phyloP scores from a whole-genome alignment of 2,113 vertebrate species.

The Pelusios castaneus region DNA sequence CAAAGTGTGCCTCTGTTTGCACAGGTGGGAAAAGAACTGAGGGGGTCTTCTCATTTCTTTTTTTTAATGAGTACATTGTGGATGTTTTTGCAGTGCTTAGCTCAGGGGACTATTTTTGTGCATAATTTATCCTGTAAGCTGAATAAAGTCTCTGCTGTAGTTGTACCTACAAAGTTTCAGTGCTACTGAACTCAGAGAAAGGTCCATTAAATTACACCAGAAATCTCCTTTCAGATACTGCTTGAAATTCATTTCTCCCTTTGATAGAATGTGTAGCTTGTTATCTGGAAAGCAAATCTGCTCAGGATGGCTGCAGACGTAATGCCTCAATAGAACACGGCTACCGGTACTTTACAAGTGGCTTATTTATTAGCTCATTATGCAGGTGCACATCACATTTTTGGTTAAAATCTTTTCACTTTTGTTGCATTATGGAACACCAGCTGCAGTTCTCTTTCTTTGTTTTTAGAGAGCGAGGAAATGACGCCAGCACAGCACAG shows the following conservation, averaged over 20 bases:
- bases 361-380: rapidly evolving
- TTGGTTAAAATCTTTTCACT: neutral
- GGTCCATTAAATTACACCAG: neutral
- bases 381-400: rapidly evolving
- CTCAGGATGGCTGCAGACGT: rapidly evolving
- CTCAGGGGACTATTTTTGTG: neutral
- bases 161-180: neutral
- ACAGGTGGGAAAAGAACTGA: neutral
- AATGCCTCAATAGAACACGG: rapidly evolving
- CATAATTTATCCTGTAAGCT: no score
- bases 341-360: neutral
- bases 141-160: neutral
- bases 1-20: neutral
- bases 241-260: neutral
- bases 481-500: neutral
- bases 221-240: neutral
- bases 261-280: neutral
- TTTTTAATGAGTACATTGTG: neutral
- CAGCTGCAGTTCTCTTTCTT: neutral
- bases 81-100: neutral
- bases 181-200: neutral
- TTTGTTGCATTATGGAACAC: rapidly evolving
- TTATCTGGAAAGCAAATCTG: neutral
- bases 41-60: neutral
- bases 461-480: neutral